Base-by-base conservation (phyloP, 2,888 invertebrate genomes). In the Panorpa germanica region DNA sequence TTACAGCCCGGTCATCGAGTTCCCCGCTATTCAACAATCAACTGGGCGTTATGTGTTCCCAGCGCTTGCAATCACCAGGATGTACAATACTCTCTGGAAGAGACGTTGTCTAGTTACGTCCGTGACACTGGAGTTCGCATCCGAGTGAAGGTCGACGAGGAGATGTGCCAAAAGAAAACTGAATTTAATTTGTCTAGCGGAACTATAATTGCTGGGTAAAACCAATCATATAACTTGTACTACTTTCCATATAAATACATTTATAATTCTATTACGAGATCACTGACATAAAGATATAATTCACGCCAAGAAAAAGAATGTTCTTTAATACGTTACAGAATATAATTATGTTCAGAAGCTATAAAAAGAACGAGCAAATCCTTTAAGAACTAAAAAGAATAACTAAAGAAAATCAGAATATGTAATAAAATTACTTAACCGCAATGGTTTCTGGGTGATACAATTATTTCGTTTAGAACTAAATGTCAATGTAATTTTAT, bases 21-120 rank as follows among this genome's bases (percentile, higher is more conserved):
- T 5, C 74, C 74, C 2, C 56, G 70, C 36, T 73, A 65, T 41
- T 66, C 68, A 4, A 60, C 65, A 10, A 57, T 73, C 28, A 67
- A 70, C 39, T 74, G 73, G 73, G 73, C 65, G 3, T 44, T 73
- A 9, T 75, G 74, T 42, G 59, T 69, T n/a, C 74, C 74, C 3
- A 55, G 62, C 4, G 56, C 61, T 2, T 75, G 74, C 45, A 55
- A 58, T 2, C 37, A 61, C 6, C 43, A 51, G 13, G 73, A 74
- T 41, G 63, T 72, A 2, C 62, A 69, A 43, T 48, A 55, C 11
- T 62, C 64, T 3, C 48, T 72, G 17, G 53, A 52, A 25, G 53
- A 59, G 26, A 55, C 52, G 3, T 42, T 70, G 8, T 46, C 48
- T 4, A 55, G 52, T 25, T 52, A 67, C 37, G 52, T 64, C 2